These are phyloP conservation scores for Numida meleagris DNA, from an alignment of 2,113 vertebrate species.

Conservation along the genomic window DNA sequence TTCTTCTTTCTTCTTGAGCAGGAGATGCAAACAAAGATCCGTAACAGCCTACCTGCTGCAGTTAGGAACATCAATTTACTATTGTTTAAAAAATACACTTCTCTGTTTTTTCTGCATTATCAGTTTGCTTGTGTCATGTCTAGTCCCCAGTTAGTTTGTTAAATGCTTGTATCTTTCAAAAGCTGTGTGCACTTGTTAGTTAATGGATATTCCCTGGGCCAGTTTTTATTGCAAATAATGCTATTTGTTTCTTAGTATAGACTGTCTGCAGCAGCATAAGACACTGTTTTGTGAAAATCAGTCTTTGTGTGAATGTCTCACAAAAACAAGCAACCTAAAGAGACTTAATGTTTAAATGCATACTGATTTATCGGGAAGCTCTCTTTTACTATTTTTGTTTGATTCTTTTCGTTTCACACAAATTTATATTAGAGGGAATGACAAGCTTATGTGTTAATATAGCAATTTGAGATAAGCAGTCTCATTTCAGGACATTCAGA, in stretches of 20 bases:
- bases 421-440: not conserved
- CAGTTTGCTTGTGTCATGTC: slow-evolving; percentile 8
- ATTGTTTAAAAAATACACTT: slow-evolving; percentile 19
- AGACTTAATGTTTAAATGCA: not conserved
- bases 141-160: not conserved
- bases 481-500: slow-evolving; percentile 14
- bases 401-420: not conserved
- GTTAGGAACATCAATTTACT: slow-evolving; percentile 53
- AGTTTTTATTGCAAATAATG: not conserved
- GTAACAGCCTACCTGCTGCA: slow-evolving; percentile 14
- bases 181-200: not conserved
- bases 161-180: not conserved
- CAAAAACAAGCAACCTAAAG: not conserved
- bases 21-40: slow-evolving; percentile 53
- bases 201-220: not conserved
- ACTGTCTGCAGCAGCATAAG: not conserved
- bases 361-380: not conserved
- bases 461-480: not conserved
- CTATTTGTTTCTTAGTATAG: not conserved
- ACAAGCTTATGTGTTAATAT: not conserved
- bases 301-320: slow-evolving; percentile 14
- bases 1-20: slow-evolving; percentile 66
- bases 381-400: not conserved
- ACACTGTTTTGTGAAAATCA: not conserved
- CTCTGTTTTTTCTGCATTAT: not conserved